phyloP scores from a whole-genome alignment of 2,797 vertebrate species.

The Eupleurogrammus muticus region DNA sequence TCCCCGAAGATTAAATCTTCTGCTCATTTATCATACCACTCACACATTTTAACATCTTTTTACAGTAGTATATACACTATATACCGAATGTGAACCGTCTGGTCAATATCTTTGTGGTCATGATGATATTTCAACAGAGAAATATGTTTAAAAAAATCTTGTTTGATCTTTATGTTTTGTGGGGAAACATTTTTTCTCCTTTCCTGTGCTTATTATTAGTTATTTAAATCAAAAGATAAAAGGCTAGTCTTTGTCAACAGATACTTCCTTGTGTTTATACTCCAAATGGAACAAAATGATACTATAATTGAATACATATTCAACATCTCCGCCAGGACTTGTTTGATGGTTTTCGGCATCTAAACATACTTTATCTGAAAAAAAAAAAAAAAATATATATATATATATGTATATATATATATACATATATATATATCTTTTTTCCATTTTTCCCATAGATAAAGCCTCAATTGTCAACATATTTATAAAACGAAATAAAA shows the following conservation, averaged over 20 bases:
- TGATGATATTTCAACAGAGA: constrained; percentile 13
- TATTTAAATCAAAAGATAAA: constrained; percentile 44
- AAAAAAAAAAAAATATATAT: too few species aligned
- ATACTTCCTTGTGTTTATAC: constrained; percentile 27
- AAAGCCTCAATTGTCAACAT: constrained; percentile 43
- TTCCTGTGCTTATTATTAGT: constrained; percentile 31
- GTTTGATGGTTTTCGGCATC: constrained; percentile 32
- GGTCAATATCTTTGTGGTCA: constrained; percentile 10
- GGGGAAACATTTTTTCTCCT: constrained; percentile 3
- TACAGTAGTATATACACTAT: constrained; percentile 7
- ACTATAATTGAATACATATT: constrained; percentile 49
- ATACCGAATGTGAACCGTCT: constrained; percentile 13
- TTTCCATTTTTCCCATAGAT: constrained; percentile 41
- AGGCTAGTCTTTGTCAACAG: not conserved
- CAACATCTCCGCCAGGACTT: constrained; percentile 16
- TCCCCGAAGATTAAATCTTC: constrained; percentile 1
- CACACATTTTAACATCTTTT: not conserved
- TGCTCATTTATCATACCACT: not conserved
- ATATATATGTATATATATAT: constrained; percentile 17
- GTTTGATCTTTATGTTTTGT: constrained; percentile 35
- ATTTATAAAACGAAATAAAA: constrained; percentile 43
- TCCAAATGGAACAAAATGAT: constrained; percentile 34
- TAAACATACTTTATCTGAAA: constrained; percentile 22
- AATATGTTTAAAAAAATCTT: constrained; percentile 14
- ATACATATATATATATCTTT: constrained; percentile 14